Percentiles rank a stretch among this genome's conserved stretches.
Conservation (phyloP, 2,888 invertebrate genomes). For the Andrena flavipes region DNA sequence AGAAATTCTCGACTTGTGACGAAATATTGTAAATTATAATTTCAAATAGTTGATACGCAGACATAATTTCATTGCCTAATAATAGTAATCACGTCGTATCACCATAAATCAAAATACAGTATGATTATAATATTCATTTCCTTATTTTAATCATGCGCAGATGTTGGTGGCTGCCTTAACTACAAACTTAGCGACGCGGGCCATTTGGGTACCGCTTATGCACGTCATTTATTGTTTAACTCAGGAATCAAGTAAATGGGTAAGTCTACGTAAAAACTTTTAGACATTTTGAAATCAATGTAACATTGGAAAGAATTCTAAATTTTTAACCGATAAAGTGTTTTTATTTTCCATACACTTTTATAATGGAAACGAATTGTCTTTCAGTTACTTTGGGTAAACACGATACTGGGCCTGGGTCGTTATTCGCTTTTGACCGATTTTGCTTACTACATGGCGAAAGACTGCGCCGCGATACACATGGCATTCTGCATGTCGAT, state of each 20-base stretch:
- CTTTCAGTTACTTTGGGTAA: conserved; percentile 76
- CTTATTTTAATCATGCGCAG: conserved; percentile 62
- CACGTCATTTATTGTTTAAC: conserved; percentile 78
- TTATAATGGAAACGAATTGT: background rate
- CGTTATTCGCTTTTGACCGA: conserved; percentile 69
- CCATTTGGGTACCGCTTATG: conserved; percentile 82
- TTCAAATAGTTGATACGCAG: background rate
- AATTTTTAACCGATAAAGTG: background rate
- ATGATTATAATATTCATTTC: background rate
- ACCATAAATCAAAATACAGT: background rate
- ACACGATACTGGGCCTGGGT: conserved; percentile 71
- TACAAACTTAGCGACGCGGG: conserved; percentile 79
- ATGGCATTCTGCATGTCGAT: conserved; percentile 79
- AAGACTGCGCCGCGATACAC: conserved; percentile 74
- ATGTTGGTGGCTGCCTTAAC: conserved; percentile 82
- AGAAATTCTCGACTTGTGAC: no score
- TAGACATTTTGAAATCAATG: background rate
- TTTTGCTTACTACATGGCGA: conserved; percentile 77
- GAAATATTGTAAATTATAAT: no score
- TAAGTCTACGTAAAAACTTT: conserved; percentile 56
- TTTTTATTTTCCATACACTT: background rate
- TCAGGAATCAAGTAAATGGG: conserved; percentile 81
- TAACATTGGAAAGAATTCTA: background rate
- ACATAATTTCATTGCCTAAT: background rate
- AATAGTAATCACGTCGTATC: background rate